Evolutionary conservation across 2,797 vertebrate species (phyloP).

Genomic region (Babyrousa celebensis): DNA sequence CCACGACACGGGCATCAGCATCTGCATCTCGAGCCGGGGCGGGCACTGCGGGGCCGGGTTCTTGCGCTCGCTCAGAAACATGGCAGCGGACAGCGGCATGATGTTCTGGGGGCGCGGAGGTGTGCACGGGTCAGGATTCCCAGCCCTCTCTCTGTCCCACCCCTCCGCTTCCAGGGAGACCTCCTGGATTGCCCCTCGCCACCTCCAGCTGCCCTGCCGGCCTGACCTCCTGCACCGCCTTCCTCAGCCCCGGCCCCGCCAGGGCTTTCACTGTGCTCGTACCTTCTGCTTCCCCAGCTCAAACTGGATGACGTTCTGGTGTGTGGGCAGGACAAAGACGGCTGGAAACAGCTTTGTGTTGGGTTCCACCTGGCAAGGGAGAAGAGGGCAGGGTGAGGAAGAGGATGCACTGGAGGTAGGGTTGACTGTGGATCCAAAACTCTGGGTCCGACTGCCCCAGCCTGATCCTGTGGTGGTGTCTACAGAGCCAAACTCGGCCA

Average conservation of each 20-base stretch:
- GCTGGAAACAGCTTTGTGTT: slow-evolving; percentile 98
- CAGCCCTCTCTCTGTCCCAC: not conserved
- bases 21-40: slow-evolving; percentile 94
- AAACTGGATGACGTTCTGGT: slow-evolving; percentile 96
- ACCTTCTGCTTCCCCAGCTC: slow-evolving; percentile 98
- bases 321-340: slow-evolving; percentile 94
- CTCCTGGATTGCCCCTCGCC: not conserved
- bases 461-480: not conserved
- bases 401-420: too few species aligned
- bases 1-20: slow-evolving; percentile 96
- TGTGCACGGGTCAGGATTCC: not conserved
- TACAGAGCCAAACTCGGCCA: not conserved
- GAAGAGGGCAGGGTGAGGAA: not conserved
- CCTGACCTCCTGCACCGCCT: not conserved
- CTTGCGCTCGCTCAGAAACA: slow-evolving; percentile 97
- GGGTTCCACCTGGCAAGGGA: slow-evolving; percentile 95
- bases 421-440: not conserved
- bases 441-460: not conserved
- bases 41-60: slow-evolving; percentile 97
- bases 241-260: not conserved
- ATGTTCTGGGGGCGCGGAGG: slow-evolving; percentile 93
- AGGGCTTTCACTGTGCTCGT: not conserved
- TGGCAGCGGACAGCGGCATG: slow-evolving; percentile 98
- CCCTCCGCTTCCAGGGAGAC: not conserved
- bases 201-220: not conserved